phyloP scores from a whole-genome alignment of 2,888 invertebrate species.

The Spilosoma lubricipeda region DNA sequence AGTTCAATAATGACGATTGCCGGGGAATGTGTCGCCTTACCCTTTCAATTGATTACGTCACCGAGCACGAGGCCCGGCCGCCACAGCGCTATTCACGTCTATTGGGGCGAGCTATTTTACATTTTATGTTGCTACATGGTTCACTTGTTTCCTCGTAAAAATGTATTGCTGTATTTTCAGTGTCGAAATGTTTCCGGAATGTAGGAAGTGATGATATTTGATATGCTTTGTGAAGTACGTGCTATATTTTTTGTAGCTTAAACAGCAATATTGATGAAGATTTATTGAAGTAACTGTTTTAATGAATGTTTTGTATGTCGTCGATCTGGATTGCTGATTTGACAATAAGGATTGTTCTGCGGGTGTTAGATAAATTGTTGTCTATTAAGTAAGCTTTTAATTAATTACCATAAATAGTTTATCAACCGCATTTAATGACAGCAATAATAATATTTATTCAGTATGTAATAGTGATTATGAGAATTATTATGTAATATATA shows the following conservation, averaged over 20 bases:
- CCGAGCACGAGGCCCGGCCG: not conserved
- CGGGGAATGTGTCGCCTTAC: not conserved
- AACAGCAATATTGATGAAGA: not conserved
- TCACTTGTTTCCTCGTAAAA: slow-evolving; percentile 2
- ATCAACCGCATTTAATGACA: not conserved
- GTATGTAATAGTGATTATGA: not conserved
- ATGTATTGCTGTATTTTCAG: not conserved
- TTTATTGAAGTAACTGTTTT: not conserved
- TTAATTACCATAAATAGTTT: not conserved
- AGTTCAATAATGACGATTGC: slow-evolving; percentile 1
- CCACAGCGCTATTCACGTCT: slow-evolving; percentile 4
- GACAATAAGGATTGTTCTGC: too few relatives aligned
- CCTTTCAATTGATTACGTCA: slow-evolving; percentile 4
- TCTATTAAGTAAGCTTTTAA: not conserved
- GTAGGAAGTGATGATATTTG: not conserved
- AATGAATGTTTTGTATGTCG: not conserved
- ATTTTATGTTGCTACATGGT: not conserved
- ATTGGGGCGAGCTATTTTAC: slow-evolving; percentile 1
- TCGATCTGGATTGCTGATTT: not conserved
- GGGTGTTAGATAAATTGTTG: too few relatives aligned
- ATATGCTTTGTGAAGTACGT: not conserved
- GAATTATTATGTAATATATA: too few relatives aligned
- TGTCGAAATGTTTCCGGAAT: slow-evolving; percentile 1
- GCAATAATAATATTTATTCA: not conserved
- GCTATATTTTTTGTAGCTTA: not conserved